phyloP scores from a whole-genome alignment of 2,797 vertebrate species.

The Naso thynnoides region DNA sequence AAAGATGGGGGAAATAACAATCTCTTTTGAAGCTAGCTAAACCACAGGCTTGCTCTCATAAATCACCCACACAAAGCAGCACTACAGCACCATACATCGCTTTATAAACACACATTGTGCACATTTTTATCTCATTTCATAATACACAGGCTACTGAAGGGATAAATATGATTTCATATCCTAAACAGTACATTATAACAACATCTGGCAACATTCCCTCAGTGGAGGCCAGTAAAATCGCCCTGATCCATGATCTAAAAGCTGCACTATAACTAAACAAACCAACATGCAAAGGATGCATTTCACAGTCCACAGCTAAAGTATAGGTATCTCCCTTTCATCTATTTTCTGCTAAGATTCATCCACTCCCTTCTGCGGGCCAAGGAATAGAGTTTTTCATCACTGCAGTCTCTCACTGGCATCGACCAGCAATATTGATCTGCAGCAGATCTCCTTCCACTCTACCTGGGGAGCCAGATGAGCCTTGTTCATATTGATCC shows the following conservation, averaged over 20 bases:
- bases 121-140: conserved; percentile 44
- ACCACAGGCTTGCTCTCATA: conserved; percentile 43
- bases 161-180: conserved; percentile 32
- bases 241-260: conserved; percentile 51
- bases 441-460: conserved; percentile 80
- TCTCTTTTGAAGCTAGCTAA: conserved; percentile 51
- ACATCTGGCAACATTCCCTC: conserved; percentile 26
- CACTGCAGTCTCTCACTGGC: conserved; percentile 77
- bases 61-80: conserved; percentile 60
- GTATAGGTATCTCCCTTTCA: conserved; percentile 70
- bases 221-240: conserved; percentile 27
- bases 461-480: conserved; percentile 81
- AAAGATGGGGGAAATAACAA: conserved; percentile 30
- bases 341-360: conserved; percentile 77
- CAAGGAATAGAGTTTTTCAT: conserved; percentile 82
- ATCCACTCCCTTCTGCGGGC: conserved; percentile 68
- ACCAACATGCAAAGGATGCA: conserved; percentile 61
- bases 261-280: conserved; percentile 68
- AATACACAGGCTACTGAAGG: conserved; percentile 17
- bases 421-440: conserved; percentile 83
- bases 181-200: conserved; percentile 29
- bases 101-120: conserved; percentile 44
- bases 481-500: conserved; percentile 82
- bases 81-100: not conserved
- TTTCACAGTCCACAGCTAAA: conserved; percentile 62